These are phyloP conservation scores for Rhabditoides inermis DNA, from an alignment of 2,888 invertebrate genomes.

Conservation along the genomic window DNA sequence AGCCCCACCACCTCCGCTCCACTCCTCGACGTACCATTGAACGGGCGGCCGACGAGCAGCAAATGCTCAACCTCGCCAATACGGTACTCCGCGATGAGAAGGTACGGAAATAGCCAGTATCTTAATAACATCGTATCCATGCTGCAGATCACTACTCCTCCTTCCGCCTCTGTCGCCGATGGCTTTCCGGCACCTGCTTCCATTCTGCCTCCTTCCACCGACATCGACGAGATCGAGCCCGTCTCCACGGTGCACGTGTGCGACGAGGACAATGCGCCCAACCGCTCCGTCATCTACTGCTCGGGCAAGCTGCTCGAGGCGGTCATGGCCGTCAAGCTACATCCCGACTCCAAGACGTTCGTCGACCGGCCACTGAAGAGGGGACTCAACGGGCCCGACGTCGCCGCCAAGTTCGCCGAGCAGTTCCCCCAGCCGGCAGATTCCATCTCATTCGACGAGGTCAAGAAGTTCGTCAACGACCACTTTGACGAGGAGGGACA, in stretches of 20 bases:
- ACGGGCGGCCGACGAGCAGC: too few species aligned
- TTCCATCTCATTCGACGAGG: constrained; percentile 22
- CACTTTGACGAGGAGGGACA: constrained; percentile 40
- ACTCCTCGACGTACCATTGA: too few species aligned
- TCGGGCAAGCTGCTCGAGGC: constrained; percentile 43
- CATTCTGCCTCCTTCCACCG: too few species aligned
- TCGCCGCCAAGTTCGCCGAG: not conserved
- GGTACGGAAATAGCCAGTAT: too few species aligned
- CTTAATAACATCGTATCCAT: too few species aligned
- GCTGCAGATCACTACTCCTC: too few species aligned
- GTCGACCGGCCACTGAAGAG: constrained; percentile 33
- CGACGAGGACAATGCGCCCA: constrained; percentile 24
- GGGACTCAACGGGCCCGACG: constrained; percentile 13
- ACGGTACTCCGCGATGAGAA: too few species aligned
- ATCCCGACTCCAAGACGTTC: constrained; percentile 32
- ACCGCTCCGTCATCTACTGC: constrained; percentile 41
- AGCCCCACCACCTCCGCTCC: too few species aligned
- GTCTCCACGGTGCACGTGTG: constrained; percentile 31
- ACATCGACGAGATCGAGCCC: too few species aligned
- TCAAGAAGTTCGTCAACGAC: constrained; percentile 39
- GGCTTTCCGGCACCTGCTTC: too few species aligned
- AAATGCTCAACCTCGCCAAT: too few species aligned
- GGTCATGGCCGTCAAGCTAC: constrained; percentile 35
- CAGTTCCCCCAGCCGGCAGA: constrained; percentile 26
- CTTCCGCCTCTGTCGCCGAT: too few species aligned